Evolutionary conservation across 2,113 vertebrate genomes (phyloP).

Genomic region (Pongo pygmaeus): DNA sequence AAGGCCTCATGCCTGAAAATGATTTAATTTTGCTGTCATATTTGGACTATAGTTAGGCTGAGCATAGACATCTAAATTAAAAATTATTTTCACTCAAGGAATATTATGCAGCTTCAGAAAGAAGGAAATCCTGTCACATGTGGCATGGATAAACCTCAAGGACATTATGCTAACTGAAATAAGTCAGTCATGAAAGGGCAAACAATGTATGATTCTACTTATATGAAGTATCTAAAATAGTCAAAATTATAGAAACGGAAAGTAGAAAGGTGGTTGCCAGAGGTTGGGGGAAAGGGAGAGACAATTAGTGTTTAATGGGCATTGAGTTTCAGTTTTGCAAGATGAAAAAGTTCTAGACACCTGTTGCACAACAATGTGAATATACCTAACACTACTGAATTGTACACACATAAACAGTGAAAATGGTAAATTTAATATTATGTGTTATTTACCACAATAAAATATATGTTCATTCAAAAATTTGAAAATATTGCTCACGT

Average conservation of each 20-base stretch:
- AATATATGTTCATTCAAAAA: background rate
- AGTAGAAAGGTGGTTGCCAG: background rate
- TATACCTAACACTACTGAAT: background rate
- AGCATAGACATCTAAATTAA: background rate
- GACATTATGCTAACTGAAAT: background rate
- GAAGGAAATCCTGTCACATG: background rate
- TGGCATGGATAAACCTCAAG: background rate
- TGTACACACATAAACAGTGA: background rate
- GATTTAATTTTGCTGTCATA: background rate
- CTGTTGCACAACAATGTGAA: background rate
- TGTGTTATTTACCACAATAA: background rate
- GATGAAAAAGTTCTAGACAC: background rate
- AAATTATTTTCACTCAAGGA: background rate
- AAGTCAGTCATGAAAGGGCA: background rate
- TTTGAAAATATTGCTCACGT: background rate
- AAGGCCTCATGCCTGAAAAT: background rate
- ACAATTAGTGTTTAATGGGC: background rate
- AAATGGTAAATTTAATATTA: background rate
- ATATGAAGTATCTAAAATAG: background rate
- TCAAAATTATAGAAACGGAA: background rate
- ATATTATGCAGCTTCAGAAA: background rate
- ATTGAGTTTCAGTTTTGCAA: background rate
- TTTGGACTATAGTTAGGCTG: background rate
- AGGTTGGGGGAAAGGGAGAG: background rate
- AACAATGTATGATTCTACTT: background rate